Percentiles rank a stretch among this genome's conserved stretches.
Conservation (phyloP, 2,888 invertebrate genomes). For the Listrodromus nycthemerus region DNA sequence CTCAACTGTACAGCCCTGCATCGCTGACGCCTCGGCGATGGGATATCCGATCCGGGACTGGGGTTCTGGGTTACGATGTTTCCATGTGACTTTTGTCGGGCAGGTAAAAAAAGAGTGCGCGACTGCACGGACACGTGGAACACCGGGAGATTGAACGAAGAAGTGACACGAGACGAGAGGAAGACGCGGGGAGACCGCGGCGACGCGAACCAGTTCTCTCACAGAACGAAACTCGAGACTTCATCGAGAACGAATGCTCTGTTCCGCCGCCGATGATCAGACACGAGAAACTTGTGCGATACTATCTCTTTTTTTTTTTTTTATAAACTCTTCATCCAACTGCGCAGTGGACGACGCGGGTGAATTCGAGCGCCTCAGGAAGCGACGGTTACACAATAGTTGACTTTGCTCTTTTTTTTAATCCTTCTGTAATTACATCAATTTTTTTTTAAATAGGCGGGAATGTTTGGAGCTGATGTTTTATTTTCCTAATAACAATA, state of each 20-base stretch:
- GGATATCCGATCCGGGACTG: slow-evolving; percentile 64
- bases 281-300: slow-evolving; percentile 43
- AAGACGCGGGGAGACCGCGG: slow-evolving; percentile 18
- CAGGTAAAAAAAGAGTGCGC: slow-evolving; percentile 40
- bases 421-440: too few species aligned
- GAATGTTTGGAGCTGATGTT: too few species aligned
- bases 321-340: background rate
- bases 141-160: slow-evolving; percentile 31
- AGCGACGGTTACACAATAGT: background rate
- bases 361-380: background rate
- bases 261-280: slow-evolving; percentile 55
- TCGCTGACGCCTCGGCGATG: background rate
- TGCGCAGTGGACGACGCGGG: background rate
- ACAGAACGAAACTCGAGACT: slow-evolving; percentile 65
- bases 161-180: slow-evolving; percentile 49
- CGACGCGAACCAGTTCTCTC: slow-evolving; percentile 64
- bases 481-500: too few species aligned
- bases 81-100: slow-evolving; percentile 42
- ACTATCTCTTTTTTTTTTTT: slow-evolving; percentile 23
- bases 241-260: slow-evolving; percentile 54
- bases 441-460: too few species aligned
- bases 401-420: background rate
- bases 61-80: slow-evolving; percentile 72
- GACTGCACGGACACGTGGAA: slow-evolving; percentile 14
- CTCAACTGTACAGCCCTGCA: background rate